These are phyloP conservation scores for Varanus salvator DNA, from an alignment of 2,113 vertebrate species.

Conservation along the genomic window DNA sequence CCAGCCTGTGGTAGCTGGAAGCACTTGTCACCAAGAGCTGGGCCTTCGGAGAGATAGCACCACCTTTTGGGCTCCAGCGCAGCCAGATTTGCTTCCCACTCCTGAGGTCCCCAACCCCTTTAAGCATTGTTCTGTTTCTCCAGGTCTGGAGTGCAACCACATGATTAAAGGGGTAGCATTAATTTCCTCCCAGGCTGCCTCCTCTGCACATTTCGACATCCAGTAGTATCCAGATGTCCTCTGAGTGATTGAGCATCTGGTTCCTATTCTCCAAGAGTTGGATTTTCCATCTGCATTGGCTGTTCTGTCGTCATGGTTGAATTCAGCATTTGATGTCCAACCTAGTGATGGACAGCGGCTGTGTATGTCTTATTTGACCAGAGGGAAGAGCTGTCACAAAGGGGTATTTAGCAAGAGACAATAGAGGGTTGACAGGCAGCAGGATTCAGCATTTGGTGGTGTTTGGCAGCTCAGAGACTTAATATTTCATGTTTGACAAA, in stretches of 20 bases:
- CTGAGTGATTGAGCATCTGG: background rate
- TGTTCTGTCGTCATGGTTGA: background rate
- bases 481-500: background rate
- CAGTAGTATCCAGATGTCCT: background rate
- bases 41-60: no score
- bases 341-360: background rate
- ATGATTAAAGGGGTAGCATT: background rate
- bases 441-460: background rate
- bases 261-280: background rate
- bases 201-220: background rate
- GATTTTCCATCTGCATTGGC: background rate
- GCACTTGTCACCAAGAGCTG: no score
- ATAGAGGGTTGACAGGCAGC: background rate
- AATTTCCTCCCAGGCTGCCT: background rate
- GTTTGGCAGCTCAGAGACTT: background rate
- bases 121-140: background rate
- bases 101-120: background rate
- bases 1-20: no score
- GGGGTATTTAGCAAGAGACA: background rate
- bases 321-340: background rate
- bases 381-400: background rate
- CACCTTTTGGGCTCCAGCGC: no score
- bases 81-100: no score
- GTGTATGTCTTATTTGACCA: background rate
- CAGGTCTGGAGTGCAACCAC: background rate